Conservation (phyloP, 2,113 vertebrate species). For the Pelecanoides urinatrix region DNA sequence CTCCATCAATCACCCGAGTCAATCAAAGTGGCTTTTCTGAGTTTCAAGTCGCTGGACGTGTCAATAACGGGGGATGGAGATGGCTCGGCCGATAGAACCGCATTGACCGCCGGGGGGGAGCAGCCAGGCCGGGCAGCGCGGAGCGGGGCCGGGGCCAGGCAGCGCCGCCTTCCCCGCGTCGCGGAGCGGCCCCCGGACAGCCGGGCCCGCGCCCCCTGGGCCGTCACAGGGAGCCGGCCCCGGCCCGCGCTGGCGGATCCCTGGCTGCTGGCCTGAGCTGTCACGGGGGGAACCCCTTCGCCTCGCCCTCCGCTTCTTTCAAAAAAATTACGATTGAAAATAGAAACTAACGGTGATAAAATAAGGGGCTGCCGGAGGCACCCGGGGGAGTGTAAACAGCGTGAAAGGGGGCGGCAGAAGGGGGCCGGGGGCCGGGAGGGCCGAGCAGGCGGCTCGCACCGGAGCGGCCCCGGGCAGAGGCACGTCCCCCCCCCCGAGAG, state of each 20-base stretch:
- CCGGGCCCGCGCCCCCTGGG: neutral
- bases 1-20: conserved; percentile 79
- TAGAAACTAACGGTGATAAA: neutral
- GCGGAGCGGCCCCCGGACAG: neutral
- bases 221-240: neutral
- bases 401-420: neutral
- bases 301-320: neutral
- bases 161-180: neutral
- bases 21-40: conserved; percentile 84
- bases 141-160: neutral
- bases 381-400: neutral
- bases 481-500: neutral
- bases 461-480: neutral
- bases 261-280: neutral
- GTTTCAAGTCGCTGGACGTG: conserved; percentile 70
- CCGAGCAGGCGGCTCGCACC: neutral
- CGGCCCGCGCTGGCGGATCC: neutral
- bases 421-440: neutral
- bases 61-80: conserved; percentile 72
- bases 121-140: neutral
- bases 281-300: neutral
- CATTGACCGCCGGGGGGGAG: conserved; percentile 11
- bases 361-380: neutral
- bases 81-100: conserved; percentile 29
- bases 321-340: neutral